These are phyloP conservation scores for Andrena trimmerana DNA, from an alignment of 2,888 invertebrate species.

Conservation along the genomic window DNA sequence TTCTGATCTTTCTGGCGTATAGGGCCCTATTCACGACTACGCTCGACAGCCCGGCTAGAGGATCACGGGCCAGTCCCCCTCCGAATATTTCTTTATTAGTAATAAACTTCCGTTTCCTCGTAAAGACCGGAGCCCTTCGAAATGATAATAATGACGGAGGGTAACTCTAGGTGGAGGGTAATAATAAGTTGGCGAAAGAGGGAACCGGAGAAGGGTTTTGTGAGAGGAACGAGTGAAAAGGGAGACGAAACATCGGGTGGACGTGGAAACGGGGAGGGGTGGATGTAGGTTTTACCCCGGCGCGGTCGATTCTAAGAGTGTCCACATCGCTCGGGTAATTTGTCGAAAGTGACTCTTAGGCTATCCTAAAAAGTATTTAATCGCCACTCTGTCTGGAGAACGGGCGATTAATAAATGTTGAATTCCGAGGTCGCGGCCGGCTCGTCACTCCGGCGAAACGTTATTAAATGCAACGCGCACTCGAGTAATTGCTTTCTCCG, in stretches of 20 bases:
- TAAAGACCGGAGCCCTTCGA: conserved; percentile 76
- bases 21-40: conserved; percentile 38
- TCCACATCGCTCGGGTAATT: too few relatives aligned
- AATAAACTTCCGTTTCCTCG: conserved; percentile 74
- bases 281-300: conserved; percentile 30
- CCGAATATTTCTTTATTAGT: conserved; percentile 72
- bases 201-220: not conserved
- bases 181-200: conserved; percentile 13
- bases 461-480: not conserved
- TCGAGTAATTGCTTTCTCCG: conserved; percentile 36
- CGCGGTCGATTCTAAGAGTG: conserved; percentile 4
- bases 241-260: conserved; percentile 24
- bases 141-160: conserved; percentile 76
- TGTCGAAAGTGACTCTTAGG: not conserved
- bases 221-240: conserved; percentile 6
- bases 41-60: conserved; percentile 45
- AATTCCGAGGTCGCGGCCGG: not conserved
- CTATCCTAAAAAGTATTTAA: not conserved
- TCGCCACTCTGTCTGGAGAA: not conserved
- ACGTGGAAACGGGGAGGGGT: conserved; percentile 7
- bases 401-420: not conserved
- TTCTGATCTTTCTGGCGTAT: conserved; percentile 59
- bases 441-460: conserved; percentile 3
- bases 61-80: conserved; percentile 50
- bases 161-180: conserved; percentile 52